phyloP scores from a whole-genome alignment of 2,113 vertebrate species.

The Heterotis niloticus region DNA sequence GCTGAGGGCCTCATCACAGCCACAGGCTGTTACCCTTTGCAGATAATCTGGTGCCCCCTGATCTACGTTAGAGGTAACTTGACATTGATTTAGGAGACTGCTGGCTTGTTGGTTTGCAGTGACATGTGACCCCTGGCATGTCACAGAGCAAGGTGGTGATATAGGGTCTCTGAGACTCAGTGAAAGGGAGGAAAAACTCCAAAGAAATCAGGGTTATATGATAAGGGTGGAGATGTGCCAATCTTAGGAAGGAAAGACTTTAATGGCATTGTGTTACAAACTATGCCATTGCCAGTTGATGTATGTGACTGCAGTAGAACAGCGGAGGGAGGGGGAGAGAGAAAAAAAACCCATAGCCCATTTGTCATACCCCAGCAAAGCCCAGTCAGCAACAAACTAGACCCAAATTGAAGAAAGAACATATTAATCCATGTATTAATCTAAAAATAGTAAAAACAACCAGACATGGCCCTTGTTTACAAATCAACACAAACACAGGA shows the following conservation, averaged over 20 bases:
- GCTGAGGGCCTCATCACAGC: neutral
- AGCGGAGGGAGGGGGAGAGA: neutral
- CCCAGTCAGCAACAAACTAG: neutral
- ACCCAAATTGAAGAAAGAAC: neutral
- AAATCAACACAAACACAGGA: neutral
- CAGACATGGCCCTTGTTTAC: too few relatives aligned
- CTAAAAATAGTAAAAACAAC: too few relatives aligned
- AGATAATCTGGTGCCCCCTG: neutral
- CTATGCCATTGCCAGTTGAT: neutral
- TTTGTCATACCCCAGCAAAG: neutral
- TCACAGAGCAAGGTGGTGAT: neutral
- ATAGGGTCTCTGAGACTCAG: neutral
- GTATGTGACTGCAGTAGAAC: neutral
- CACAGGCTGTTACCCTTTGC: neutral
- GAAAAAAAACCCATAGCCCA: constrained; percentile 3
- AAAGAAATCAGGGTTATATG: neutral
- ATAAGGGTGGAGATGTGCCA: neutral
- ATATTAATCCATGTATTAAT: constrained; percentile 2
- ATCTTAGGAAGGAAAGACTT: neutral
- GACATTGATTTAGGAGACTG: constrained; percentile 16
- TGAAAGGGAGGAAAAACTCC: neutral
- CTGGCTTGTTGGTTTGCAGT: neutral
- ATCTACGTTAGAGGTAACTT: neutral
- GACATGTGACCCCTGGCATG: neutral
- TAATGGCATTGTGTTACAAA: neutral